phyloP scores from a whole-genome alignment of 2,797 vertebrate genomes.

The Sarcophilus harrisii region DNA sequence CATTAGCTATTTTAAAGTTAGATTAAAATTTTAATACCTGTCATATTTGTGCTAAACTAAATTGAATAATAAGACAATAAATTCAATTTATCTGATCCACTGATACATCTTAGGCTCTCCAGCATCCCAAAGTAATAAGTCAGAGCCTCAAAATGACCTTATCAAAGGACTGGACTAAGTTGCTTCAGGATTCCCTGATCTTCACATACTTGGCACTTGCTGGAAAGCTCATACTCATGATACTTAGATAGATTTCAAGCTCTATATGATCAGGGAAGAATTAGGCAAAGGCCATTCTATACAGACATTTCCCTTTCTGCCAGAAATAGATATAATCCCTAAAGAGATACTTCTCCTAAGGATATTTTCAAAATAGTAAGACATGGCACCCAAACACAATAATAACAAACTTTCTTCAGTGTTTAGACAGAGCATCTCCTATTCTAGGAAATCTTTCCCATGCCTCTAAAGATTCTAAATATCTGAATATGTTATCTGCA shows the following conservation, averaged over 20 bases:
- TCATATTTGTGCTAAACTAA: not conserved
- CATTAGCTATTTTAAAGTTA: not conserved
- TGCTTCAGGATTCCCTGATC: not conserved
- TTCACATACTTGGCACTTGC: not conserved
- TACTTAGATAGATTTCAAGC: not conserved
- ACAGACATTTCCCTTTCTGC: not conserved
- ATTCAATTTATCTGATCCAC: not conserved
- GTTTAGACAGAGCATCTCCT: too few relatives aligned
- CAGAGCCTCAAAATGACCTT: not conserved
- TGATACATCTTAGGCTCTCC: not conserved
- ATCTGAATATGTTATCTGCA: not conserved
- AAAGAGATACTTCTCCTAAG: not conserved
- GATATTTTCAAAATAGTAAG: not conserved
- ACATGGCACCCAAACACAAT: too few relatives aligned
- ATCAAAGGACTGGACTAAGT: not conserved
- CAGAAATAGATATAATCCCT: not conserved
- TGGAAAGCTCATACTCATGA: not conserved
- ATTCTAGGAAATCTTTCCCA: not conserved
- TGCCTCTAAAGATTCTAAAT: not conserved
- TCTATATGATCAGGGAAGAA: not conserved
- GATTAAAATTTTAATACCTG: not conserved
- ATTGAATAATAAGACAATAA: not conserved
- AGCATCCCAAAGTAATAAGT: not conserved
- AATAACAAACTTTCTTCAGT: too few relatives aligned
- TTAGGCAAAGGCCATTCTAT: not conserved